These are phyloP conservation scores for Acrocephalus scirpaceus DNA, from an alignment of 2,797 vertebrate genomes.

Conservation along the genomic window DNA sequence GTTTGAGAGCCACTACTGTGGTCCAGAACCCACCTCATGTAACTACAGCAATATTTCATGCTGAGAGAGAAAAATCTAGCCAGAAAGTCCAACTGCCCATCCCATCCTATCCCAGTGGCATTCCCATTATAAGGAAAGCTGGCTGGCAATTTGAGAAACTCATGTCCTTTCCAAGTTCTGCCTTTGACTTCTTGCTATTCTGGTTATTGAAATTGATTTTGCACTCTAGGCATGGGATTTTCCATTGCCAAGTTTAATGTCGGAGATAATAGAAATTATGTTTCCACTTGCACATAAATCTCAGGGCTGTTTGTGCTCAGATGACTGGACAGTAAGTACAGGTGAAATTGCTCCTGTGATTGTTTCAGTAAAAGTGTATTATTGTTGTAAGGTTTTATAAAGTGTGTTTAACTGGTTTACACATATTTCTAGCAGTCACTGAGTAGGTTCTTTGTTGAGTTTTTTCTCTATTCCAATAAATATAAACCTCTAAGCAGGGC, in stretches of 20 bases:
- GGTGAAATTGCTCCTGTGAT: slow-evolving; percentile 65
- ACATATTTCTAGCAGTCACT: slow-evolving; percentile 3
- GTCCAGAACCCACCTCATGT: background rate
- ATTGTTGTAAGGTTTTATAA: slow-evolving; percentile 54
- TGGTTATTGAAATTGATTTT: slow-evolving; percentile 74
- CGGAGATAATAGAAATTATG: slow-evolving; percentile 70
- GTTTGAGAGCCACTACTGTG: background rate
- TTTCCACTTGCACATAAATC: slow-evolving; percentile 62
- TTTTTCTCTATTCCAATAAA: slow-evolving; percentile 18
- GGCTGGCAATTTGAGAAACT: slow-evolving; percentile 29
- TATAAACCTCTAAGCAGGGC: background rate
- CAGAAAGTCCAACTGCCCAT: background rate
- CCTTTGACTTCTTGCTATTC: slow-evolving; percentile 66
- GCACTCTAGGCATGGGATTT: slow-evolving; percentile 63
- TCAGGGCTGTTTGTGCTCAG: slow-evolving; percentile 59
- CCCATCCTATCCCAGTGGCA: slow-evolving; percentile 21
- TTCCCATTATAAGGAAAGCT: slow-evolving; percentile 14
- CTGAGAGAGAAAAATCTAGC: slow-evolving; percentile 23
- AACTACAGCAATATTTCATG: slow-evolving; percentile 24
- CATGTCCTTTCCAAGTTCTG: slow-evolving; percentile 60
- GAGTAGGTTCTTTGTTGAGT: background rate
- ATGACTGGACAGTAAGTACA: slow-evolving; percentile 65
- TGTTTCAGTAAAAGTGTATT: slow-evolving; percentile 53
- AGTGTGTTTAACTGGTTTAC: slow-evolving; percentile 43
- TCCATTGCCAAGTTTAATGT: slow-evolving; percentile 69